Conservation (phyloP, 2,797 vertebrate genomes). For the Myripristis murdjan region DNA sequence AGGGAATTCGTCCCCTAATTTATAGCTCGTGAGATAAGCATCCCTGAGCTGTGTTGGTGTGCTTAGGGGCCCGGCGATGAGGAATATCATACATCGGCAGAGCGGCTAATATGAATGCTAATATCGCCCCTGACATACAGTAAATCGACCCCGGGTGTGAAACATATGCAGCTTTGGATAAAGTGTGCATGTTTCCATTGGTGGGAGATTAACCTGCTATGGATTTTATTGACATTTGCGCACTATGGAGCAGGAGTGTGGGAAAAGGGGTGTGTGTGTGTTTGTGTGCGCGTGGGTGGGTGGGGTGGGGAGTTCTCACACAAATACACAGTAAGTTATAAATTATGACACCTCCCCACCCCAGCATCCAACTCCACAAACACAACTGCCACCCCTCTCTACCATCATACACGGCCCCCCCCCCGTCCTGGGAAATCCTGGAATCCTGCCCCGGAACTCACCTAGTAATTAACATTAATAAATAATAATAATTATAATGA, state of each 20-base stretch:
- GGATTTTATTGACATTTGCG: slow-evolving; percentile 84
- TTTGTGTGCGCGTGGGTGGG: background rate
- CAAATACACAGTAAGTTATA: slow-evolving; percentile 48
- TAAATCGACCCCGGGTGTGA: slow-evolving; percentile 83
- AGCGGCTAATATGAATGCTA: slow-evolving; percentile 83
- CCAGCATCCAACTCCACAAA: background rate
- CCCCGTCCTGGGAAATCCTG: no score
- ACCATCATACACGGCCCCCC: no score
- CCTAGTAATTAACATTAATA: no score
- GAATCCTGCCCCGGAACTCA: no score
- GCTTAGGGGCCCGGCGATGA: slow-evolving; percentile 81
- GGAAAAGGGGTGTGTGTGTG: slow-evolving; percentile 41
- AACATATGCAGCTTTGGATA: slow-evolving; percentile 83
- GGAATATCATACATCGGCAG: slow-evolving; percentile 80
- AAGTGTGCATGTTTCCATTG: slow-evolving; percentile 84
- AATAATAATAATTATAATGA: no score
- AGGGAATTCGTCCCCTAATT: slow-evolving; percentile 83
- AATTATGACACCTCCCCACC: slow-evolving; percentile 3
- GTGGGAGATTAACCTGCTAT: slow-evolving; percentile 82
- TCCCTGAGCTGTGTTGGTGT: slow-evolving; percentile 79
- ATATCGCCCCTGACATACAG: slow-evolving; percentile 83
- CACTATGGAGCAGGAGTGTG: slow-evolving; percentile 59
- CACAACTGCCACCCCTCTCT: background rate
- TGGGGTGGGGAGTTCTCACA: slow-evolving; percentile 25
- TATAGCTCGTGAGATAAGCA: slow-evolving; percentile 86